Evolutionary conservation across 53 echinoderm and acorn worm genomes (phyloP), one percentile per base, ranked within the genome.

Genomic region (Hippasteria phrygiana): DNA sequence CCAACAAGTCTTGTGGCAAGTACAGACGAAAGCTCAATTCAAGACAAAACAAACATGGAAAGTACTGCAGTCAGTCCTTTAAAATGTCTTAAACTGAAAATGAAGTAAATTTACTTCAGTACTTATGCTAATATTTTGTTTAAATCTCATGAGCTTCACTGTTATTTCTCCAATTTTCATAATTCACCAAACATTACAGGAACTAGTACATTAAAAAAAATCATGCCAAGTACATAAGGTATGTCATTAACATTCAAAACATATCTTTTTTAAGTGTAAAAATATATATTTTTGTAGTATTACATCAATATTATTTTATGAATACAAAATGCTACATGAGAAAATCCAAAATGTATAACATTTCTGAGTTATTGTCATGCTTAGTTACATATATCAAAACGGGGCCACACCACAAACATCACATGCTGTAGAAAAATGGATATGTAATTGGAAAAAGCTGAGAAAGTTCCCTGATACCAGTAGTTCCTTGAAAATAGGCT

Each of bases 201-300:
- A n/a, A n/a, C n/a, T n/a, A n/a, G n/a, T n/a, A n/a, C n/a, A 20
- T 24, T 24, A 56, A 59, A 59, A 59, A 59, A 59, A 59, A 51
- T 51, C 74, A 51, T 32, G 56, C 59, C 13, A 14, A 65, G 55
- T 81, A 65, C 81, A 81, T 81, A 81, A 81, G 81, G 42, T 81
- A 63, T 63, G 12, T 47, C 38, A 81, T 65, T 62, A 37, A 43
- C 38, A 63, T 38, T 43, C 0, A 55, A 65, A 65, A 81, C n/a
- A 55, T 42, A 62, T 59, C 43, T 35, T 66, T 42, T 81, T 64
- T 16, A 55, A 13, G 39, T 64, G 81, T 81, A 81, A 81, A 81
- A 81, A 81, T 81, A 81, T 81, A 81, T 81, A 81, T 66, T n/a
- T 80, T 80, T 33, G 12, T 80, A 59, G 62, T 70, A 70, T 72